Evolutionary conservation across 2,113 vertebrate genomes (phyloP), one percentile per base, ranked within the genome.

Genomic region (Hippocampus comes): DNA sequence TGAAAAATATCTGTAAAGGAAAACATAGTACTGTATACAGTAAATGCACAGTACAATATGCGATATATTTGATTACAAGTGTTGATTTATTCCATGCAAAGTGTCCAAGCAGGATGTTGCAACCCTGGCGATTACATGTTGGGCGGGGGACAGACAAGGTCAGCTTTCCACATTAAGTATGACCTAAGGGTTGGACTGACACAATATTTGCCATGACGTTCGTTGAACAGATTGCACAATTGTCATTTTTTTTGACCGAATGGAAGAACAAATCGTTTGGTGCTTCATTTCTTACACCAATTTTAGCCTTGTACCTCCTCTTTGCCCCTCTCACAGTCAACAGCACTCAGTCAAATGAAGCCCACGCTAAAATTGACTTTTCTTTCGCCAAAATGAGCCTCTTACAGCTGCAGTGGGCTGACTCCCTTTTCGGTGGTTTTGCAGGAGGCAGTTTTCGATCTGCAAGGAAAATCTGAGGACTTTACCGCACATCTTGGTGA

Each of bases 261-360:
- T 89, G 89, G 87, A 83, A 86, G 74, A 80, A 61, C 76, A 56
- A 85, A 88, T 84, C 81, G 87, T 90, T 90, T 88, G 90, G 90
- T 90, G 89, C 90, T 91, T 90, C 72, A 90, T 90, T 91, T 90
- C 74, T 88, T 84, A 86, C 80, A 86, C 76, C 88, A 89, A 87
- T 82, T 89, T 87, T 89, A 90, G 90, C 90, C 90, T 91, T 90
- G 89, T 86, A 38, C 34, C 80, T 77, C 80, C 82, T 84, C 85
- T 59, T 59, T 30, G 8, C 0, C 51, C n/a, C 55, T 23, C 21
- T 12, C 55, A 23, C 55, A 11, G 9, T 25, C 55, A 57, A 57
- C 55, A 25, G 25, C 55, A 25, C 10, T 9, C 51, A 10, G 10
- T 34, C 8, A 61, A 20, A 61, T 34, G 2, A 2, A 60, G 56